Percentiles rank a stretch among this genome's conserved stretches.
phyloP scores from a whole-genome alignment of 2,888 invertebrate genomes.

The Carcina quercana region DNA sequence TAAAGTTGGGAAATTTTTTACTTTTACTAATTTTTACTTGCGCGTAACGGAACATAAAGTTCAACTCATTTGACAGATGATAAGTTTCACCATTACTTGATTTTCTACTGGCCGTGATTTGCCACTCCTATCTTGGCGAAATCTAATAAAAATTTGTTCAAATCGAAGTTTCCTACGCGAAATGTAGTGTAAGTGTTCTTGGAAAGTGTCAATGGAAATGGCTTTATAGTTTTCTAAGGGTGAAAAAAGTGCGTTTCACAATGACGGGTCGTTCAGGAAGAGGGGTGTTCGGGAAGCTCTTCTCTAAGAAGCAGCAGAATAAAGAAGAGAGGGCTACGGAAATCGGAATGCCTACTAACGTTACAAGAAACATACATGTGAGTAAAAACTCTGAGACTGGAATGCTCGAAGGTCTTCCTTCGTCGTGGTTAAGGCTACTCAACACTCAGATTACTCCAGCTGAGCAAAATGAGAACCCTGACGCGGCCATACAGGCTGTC shows the following conservation, averaged over 20 bases:
- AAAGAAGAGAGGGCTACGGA: constrained; percentile 74
- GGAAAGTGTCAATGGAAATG: constrained; percentile 41
- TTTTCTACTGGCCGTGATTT: constrained; percentile 54
- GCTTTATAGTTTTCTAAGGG: constrained; percentile 29
- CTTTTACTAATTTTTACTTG: neutral
- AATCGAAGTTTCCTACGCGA: constrained; percentile 29
- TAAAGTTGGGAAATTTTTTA: neutral
- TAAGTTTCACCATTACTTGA: constrained; percentile 34
- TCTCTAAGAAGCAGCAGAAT: constrained; percentile 58
- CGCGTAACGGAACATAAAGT: constrained; percentile 5
- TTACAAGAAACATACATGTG: constrained; percentile 91
- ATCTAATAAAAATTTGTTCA: constrained; percentile 35
- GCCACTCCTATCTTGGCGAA: constrained; percentile 58
- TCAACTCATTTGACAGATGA: constrained; percentile 38
- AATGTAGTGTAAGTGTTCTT: constrained; percentile 45
- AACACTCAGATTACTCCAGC: constrained; percentile 88
- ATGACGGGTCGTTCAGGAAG: constrained; percentile 68
- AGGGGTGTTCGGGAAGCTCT: constrained; percentile 66
- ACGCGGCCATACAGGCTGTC: constrained; percentile 92
- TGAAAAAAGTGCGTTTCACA: constrained; percentile 32
- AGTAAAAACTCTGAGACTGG: constrained; percentile 88
- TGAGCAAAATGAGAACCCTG: constrained; percentile 92
- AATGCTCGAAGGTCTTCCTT: constrained; percentile 88
- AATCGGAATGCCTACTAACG: constrained; percentile 90
- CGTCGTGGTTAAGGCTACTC: constrained; percentile 85